A percentile compares a stretch with the other conserved stretches of the same genome.
These are phyloP conservation scores for Tylochromis polylepis DNA, from an alignment of 2,113 vertebrate species.

Conservation along the genomic window DNA sequence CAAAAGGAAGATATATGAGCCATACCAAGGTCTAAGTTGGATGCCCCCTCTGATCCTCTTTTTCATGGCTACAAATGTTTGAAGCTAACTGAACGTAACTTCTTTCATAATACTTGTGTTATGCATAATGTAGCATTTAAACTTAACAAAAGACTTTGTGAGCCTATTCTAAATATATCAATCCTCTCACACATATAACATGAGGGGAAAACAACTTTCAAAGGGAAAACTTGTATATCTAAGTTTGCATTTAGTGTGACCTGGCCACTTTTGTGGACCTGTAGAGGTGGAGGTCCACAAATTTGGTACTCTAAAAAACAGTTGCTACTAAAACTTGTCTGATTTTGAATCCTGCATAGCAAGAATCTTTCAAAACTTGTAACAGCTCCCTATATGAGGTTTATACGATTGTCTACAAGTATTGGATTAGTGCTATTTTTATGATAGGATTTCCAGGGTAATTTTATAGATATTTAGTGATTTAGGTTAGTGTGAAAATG, in stretches of 20 bases:
- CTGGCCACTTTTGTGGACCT: background rate
- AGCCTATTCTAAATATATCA: background rate
- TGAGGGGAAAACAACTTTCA: background rate
- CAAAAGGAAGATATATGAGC: background rate
- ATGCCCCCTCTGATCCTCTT: background rate
- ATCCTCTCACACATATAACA: background rate
- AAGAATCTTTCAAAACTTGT: background rate
- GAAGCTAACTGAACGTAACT: background rate
- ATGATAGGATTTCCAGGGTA: too few species aligned
- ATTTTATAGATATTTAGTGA: too few species aligned
- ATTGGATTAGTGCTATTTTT: too few species aligned
- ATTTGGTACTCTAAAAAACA: background rate
- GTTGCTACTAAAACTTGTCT: background rate
- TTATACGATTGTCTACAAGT: too few species aligned
- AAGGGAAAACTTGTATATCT: background rate
- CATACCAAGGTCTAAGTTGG: background rate
- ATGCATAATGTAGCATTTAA: background rate
- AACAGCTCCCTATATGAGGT: background rate
- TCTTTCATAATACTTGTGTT: background rate
- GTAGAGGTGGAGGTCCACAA: background rate
- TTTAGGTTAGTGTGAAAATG: too few species aligned
- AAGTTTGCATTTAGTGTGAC: background rate
- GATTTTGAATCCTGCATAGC: background rate
- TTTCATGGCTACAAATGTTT: background rate
- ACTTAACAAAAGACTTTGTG: background rate